Conservation (phyloP, 35 echinoderm and acorn worm genomes). For the Heliocidaris erythrogramma region DNA sequence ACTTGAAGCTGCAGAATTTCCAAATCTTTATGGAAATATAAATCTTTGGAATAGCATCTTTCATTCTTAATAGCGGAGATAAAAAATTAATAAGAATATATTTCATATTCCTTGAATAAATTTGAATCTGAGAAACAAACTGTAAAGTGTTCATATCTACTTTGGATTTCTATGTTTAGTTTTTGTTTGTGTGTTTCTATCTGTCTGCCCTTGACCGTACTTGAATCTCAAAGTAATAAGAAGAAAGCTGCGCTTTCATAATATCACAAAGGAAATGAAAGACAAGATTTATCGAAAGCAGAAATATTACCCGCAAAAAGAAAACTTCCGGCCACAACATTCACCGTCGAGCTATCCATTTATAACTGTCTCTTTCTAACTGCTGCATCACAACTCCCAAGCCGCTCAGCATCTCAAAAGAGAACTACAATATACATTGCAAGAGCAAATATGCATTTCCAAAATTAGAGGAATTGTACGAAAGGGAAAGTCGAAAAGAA, state of each 20-base stretch:
- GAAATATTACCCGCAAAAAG: neutral
- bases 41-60: too few relatives aligned
- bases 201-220: neutral
- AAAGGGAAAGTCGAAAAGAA: neutral
- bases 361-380: neutral
- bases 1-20: too few relatives aligned
- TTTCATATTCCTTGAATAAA: too few relatives aligned
- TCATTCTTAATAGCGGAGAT: too few relatives aligned
- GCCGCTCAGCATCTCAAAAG: neutral
- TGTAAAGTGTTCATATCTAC: too few relatives aligned
- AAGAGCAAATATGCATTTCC: slow-evolving; percentile 1
- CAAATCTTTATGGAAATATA: too few relatives aligned
- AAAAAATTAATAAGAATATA: too few relatives aligned
- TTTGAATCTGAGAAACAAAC: too few relatives aligned
- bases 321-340: neutral
- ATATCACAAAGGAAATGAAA: neutral
- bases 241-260: neutral
- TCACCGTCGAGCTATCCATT: neutral
- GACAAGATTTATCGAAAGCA: neutral
- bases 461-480: slow-evolving; percentile 11
- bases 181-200: neutral
- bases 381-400: neutral
- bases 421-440: neutral
- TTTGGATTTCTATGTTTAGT: neutral
- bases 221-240: neutral